phyloP scores from a whole-genome alignment of 2,113 vertebrate genomes.

The Nettapus auritus region DNA sequence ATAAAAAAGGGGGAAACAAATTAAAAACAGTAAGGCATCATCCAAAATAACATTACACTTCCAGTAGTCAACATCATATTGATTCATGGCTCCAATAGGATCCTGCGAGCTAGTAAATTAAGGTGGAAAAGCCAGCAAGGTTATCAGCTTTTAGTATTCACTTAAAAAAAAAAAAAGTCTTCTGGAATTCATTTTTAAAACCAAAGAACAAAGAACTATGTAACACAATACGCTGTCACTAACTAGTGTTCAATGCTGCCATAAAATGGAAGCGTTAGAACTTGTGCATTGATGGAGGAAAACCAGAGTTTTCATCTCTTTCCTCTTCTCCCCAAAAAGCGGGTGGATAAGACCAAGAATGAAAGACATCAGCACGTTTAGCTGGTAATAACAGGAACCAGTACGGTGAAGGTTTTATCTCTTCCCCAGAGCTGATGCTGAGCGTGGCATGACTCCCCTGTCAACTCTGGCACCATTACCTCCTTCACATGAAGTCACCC shows the following conservation, averaged over 20 bases:
- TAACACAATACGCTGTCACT: background rate
- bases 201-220: background rate
- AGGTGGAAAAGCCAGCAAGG: background rate
- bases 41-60: background rate
- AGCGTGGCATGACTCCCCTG: background rate
- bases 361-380: background rate
- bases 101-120: background rate
- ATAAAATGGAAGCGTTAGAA: background rate
- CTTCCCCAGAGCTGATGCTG: background rate
- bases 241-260: background rate
- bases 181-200: background rate
- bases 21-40: background rate
- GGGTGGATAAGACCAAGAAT: background rate
- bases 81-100: background rate
- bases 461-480: background rate
- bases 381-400: background rate
- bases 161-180: background rate
- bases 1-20: background rate
- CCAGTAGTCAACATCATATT: background rate
- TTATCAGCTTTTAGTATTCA: background rate
- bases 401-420: background rate
- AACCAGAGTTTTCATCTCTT: background rate
- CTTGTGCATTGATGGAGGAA: background rate
- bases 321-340: background rate
- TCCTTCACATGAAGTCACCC: background rate